Conservation (phyloP, 2,888 invertebrate species). For the Caenorhabditis auriculariae region DNA sequence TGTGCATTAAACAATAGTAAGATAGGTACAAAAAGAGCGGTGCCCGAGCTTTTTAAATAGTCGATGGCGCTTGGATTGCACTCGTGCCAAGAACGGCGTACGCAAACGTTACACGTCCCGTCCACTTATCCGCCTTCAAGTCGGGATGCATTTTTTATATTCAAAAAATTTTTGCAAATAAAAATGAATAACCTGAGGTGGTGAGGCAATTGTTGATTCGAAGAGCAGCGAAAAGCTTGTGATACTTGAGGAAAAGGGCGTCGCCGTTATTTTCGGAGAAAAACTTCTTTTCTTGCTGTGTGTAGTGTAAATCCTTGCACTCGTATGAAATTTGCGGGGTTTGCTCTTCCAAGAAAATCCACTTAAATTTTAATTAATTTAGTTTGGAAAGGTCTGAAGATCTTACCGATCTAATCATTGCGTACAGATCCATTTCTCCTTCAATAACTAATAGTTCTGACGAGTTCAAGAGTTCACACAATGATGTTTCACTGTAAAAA, state of each 20-base stretch:
- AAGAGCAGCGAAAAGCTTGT: constrained; percentile 20
- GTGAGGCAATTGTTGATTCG: constrained; percentile 28
- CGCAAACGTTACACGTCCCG: neutral
- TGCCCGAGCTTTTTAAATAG: neutral
- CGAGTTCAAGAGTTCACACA: constrained; percentile 29
- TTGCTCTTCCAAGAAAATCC: constrained; percentile 22
- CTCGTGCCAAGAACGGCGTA: no score
- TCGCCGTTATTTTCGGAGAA: neutral
- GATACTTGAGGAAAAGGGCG: constrained; percentile 19
- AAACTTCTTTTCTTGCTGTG: constrained; percentile 6
- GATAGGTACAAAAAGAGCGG: no score
- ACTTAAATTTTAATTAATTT: constrained; percentile 5
- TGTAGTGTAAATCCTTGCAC: constrained; percentile 32
- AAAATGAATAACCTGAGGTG: constrained; percentile 2
- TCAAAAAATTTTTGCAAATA: neutral
- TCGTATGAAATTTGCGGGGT: constrained; percentile 5
- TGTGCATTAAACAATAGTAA: no score
- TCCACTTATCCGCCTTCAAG: no score
- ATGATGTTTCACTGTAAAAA: constrained; percentile 25
- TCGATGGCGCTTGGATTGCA: neutral
- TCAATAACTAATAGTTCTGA: constrained; percentile 44
- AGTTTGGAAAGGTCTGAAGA: neutral
- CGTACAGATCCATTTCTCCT: constrained; percentile 52
- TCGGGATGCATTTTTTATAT: no score
- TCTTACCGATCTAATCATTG: constrained; percentile 37